Percentiles rank a stretch among this genome's conserved stretches.
Conservation (phyloP, 2,797 vertebrate species). For the Pampus argenteus region DNA sequence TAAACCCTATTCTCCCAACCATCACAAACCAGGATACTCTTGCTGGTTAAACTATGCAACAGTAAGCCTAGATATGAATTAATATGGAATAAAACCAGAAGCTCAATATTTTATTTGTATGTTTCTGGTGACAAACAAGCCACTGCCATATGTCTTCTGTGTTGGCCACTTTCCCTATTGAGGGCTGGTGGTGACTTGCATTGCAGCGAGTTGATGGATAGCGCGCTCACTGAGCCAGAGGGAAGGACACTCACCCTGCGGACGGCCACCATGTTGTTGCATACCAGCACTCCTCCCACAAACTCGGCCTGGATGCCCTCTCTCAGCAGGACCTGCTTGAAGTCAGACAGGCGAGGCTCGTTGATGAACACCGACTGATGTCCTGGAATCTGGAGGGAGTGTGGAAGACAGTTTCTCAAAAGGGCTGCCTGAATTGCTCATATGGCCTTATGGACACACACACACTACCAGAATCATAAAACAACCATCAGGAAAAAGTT, state of each 20-base stretch:
- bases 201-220: conserved; percentile 32
- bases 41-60: neutral
- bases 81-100: conserved; percentile 7
- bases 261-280: conserved; percentile 98
- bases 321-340: conserved; percentile 97
- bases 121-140: conserved; percentile 20
- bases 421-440: conserved; percentile 6
- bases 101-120: neutral
- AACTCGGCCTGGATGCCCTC: conserved; percentile 99
- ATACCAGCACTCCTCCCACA: conserved; percentile 97
- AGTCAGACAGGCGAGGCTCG: conserved; percentile 97
- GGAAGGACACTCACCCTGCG: conserved; percentile 90
- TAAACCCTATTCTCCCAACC: neutral
- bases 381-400: conserved; percentile 88
- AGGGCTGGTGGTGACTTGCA: neutral
- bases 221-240: neutral
- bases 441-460: conserved; percentile 18
- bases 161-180: conserved; percentile 7
- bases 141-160: conserved; percentile 7
- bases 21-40: no score
- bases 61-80: neutral
- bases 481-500: neutral
- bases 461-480: neutral
- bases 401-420: neutral
- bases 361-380: conserved; percentile 99